A percentile compares a stretch with the other conserved stretches of the same genome.
Conservation (phyloP, 2,113 vertebrate species). For the Chauna torquata region DNA sequence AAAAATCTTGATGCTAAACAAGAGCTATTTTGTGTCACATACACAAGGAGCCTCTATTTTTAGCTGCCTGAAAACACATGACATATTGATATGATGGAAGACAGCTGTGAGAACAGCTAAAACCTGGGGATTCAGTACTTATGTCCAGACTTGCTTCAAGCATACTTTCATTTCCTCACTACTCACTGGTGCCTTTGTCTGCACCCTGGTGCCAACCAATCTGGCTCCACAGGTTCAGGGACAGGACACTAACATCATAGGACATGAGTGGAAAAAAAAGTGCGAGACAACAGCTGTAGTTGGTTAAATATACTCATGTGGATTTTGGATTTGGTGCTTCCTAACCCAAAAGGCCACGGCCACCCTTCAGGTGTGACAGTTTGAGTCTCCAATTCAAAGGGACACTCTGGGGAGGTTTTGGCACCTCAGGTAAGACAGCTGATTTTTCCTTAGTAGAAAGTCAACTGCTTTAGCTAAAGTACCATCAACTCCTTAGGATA, state of each 20-base stretch:
- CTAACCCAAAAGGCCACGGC: neutral
- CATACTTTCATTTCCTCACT: neutral
- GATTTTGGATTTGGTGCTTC: neutral
- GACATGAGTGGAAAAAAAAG: neutral
- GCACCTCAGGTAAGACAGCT: neutral
- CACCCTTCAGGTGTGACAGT: neutral
- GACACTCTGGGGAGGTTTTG: neutral
- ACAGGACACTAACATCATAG: neutral
- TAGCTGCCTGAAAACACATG: neutral
- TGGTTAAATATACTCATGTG: accelerated
- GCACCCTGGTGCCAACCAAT: neutral
- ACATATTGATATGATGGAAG: neutral
- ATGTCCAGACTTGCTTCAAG: neutral
- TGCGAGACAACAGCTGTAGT: neutral
- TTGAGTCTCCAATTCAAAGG: neutral
- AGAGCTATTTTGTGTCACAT: neutral
- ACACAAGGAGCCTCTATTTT: neutral
- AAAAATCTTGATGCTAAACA: neutral
- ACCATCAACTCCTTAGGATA: neutral
- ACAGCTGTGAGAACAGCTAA: neutral
- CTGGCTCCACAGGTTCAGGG: neutral
- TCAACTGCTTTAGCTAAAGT: neutral
- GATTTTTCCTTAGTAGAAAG: neutral
- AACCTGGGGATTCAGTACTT: neutral
- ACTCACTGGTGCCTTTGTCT: neutral